Conservation (phyloP, 2,797 vertebrate species). For the Typhlichthys subterraneus region DNA sequence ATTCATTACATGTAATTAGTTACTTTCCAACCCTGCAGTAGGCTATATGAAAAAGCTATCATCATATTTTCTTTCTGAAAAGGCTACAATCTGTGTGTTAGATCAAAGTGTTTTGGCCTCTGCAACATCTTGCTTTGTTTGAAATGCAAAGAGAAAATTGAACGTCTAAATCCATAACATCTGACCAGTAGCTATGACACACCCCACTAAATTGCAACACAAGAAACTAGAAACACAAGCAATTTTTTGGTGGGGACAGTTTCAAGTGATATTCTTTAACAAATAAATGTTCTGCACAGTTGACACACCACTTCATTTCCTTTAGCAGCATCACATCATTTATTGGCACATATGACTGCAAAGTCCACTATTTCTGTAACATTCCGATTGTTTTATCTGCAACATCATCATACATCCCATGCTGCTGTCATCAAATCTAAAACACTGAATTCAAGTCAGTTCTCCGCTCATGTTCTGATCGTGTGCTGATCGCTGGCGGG, state of each 20-base stretch:
- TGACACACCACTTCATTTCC: neutral
- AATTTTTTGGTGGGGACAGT: slow-evolving; percentile 7
- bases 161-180: slow-evolving; percentile 21
- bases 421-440: slow-evolving; percentile 18
- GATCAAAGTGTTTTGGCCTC: slow-evolving; percentile 9
- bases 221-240: slow-evolving; percentile 15
- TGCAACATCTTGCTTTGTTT: slow-evolving; percentile 31
- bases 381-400: slow-evolving; percentile 8
- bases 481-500: slow-evolving; percentile 55
- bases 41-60: neutral
- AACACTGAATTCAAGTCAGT: slow-evolving; percentile 27
- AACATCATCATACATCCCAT: slow-evolving; percentile 22
- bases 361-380: neutral
- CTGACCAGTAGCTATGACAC: slow-evolving; percentile 10
- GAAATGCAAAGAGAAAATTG: slow-evolving; percentile 30
- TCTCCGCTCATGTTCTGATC: slow-evolving; percentile 43
- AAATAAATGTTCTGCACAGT: slow-evolving; percentile 7
- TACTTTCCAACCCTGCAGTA: too few species aligned
- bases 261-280: neutral
- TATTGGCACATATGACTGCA: neutral
- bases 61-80: neutral
- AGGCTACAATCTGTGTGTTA: neutral
- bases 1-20: too few species aligned
- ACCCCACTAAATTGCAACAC: slow-evolving; percentile 17
- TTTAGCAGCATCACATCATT: slow-evolving; percentile 10